Evolutionary conservation across 37 sponge, comb jelly and placozoan species (phyloP), one percentile per base, ranked within the genome.

Genomic region (Dysidea cf. avara): DNA sequence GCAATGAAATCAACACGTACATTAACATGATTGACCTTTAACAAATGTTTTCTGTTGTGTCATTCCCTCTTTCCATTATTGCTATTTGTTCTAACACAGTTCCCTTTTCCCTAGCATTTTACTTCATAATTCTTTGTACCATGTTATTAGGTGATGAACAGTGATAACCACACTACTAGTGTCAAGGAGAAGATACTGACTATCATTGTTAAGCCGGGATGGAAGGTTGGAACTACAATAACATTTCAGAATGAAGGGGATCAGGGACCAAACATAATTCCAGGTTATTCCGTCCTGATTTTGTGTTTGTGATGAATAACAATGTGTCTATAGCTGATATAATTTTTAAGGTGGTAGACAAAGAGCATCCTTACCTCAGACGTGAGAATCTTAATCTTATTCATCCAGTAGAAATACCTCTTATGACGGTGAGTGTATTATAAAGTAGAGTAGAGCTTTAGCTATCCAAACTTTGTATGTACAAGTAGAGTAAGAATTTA

Each of bases 231-330:
- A 1, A 97, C 97, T 12, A 83, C 63, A 62, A 91, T 97, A 49
- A 84, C 89, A 16, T 97, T 97, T 61, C 85, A 81, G 21, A 87
- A 97, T 26, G 94, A 97, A 58, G 97, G 97, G 37, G 97, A 97
- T 68, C 94, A 97, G 65, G 97, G 92, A 3, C 94, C 94, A 7
- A 94, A 97, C 65, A 91, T 46, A 56, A 85, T 97, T 32, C 94
- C 97, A 70, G 80, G 90, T 89, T 30, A 54, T 64, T 79, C 32
- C 20, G 7, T 60, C 13, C 16, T 61, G 64, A 18, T 12, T 26
- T 16, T 9, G n/a, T 13, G 18, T 62, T 62, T 46, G 13, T 40
- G 6, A 6, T 24, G 17, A 1, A 61, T 20, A 3, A 30, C 50
- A 69, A n/a, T 59, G 31, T 69, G 18, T 18, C 40, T 54, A 5